Evolutionary conservation across 2,113 vertebrate genomes (phyloP), one percentile per base, ranked within the genome.

Genomic region (Poeciliopsis prolifica): DNA sequence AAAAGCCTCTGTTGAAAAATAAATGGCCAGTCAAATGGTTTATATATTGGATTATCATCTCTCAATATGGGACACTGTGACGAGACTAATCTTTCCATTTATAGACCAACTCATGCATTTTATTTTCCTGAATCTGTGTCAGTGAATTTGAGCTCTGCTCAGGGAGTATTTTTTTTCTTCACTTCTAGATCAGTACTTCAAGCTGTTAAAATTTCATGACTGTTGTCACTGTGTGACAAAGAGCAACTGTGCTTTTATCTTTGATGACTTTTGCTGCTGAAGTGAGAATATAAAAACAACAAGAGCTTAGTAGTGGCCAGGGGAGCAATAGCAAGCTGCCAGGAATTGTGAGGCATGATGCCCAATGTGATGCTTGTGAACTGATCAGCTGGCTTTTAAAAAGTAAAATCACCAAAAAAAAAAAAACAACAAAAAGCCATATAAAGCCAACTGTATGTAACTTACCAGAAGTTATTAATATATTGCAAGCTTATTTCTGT

Each of bases 191-290:
- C 77, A 62, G 74, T 77, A 44, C 75, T 77, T 75, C 42, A 64
- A 68, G 74, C 71, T 66, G 82, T 91, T 90, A 87, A 90, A 87
- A 83, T 91, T 90, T 84, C 86, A 87, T 80, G 89, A 86, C 82
- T 84, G 79, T 87, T 88, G 87, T 90, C 80, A 84, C 76, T 76
- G 80, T 72, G 72, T 89, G 90, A 88, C 86, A 86, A 88, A 88
- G 81, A 86, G 70, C 77, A 76, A 90, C 84, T 80, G 75, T 65
- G 78, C 89, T 88, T n/a, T n/a, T 84, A 89, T 88, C 83, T 85
- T 91, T 87, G 83, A 92, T 88, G 83, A 82, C 80, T 89, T n/a
- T 82, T 62, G 78, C 82, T 77, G 84, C 82, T 74, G 79, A 87
- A 86, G 83, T 86, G 83, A 86, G 86, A 82, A 80, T 81, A 83